Conservation (phyloP, 2,888 invertebrate genomes). For the Drosophila hawaiiensis region DNA sequence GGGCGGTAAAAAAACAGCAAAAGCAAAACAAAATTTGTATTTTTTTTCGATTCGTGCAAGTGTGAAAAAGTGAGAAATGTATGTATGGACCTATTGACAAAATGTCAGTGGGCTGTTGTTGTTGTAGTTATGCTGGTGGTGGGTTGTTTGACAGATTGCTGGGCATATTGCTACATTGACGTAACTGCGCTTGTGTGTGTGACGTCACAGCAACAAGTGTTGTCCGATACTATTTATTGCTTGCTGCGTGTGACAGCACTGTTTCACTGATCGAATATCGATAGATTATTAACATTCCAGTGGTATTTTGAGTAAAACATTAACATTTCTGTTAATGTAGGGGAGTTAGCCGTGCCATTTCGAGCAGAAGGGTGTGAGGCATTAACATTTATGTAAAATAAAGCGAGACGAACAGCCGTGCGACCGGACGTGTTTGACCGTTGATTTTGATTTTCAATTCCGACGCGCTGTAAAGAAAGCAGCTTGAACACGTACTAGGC, state of each 20-base stretch:
- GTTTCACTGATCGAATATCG: constrained; percentile 24
- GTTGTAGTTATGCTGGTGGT: constrained; percentile 65
- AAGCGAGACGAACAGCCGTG: constrained; percentile 63
- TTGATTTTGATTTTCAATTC: constrained; percentile 71
- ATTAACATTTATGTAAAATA: constrained; percentile 62
- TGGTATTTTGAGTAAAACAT: constrained; percentile 4
- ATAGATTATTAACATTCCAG: constrained; percentile 2
- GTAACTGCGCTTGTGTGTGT: constrained; percentile 65
- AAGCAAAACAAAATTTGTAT: background rate
- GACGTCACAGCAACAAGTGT: constrained; percentile 74
- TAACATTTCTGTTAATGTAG: constrained; percentile 4
- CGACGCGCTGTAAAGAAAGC: constrained; percentile 59
- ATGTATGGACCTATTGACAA: constrained; percentile 78
- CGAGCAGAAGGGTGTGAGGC: constrained; percentile 12
- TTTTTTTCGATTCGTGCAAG: constrained; percentile 17
- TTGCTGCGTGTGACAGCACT: constrained; percentile 36
- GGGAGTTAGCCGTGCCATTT: constrained; percentile 17
- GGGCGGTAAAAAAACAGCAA: constrained; percentile 37
- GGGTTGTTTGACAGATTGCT: constrained; percentile 78
- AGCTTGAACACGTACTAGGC: constrained; percentile 42
- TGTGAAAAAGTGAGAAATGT: constrained; percentile 56
- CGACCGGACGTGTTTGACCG: constrained; percentile 73
- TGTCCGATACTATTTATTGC: constrained; percentile 28
- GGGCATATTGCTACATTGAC: constrained; percentile 83
- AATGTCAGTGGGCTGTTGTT: constrained; percentile 72